Evolutionary conservation across 2,113 vertebrate genomes (phyloP).

Genomic region (Labeo catla): DNA sequence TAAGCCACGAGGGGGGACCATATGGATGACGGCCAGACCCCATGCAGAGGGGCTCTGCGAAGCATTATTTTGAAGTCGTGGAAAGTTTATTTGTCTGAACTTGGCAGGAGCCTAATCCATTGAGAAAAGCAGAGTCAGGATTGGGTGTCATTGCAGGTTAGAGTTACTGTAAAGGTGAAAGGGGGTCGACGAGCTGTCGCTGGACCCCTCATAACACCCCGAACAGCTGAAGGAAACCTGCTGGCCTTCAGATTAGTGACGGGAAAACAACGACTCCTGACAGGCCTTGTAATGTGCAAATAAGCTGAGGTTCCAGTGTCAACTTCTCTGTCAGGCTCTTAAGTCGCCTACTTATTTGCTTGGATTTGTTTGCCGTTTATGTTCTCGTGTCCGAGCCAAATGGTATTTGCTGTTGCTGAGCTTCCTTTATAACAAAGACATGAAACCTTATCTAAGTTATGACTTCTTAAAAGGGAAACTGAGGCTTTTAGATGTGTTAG

Average conservation of each 20-base stretch:
- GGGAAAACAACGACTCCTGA: constrained; percentile 44
- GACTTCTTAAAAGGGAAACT: constrained; percentile 7
- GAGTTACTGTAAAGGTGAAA: constrained; percentile 47
- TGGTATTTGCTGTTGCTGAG: neutral
- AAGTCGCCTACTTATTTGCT: constrained; percentile 14
- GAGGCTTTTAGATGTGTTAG: neutral
- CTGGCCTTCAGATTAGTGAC: constrained; percentile 48
- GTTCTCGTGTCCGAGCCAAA: neutral
- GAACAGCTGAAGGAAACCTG: constrained; percentile 47
- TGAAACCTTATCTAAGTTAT: constrained; percentile 20
- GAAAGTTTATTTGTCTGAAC: constrained; percentile 71
- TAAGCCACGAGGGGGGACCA: constrained; percentile 69
- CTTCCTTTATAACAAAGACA: constrained; percentile 15
- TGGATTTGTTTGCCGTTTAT: constrained; percentile 35
- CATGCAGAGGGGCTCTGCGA: constrained; percentile 34
- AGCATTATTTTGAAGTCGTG: constrained; percentile 50
- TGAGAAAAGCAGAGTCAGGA: constrained; percentile 51
- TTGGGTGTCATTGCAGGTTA: constrained; percentile 57
- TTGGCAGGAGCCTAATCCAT: constrained; percentile 49
- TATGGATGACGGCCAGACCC: constrained; percentile 69
- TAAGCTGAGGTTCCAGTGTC: constrained; percentile 28
- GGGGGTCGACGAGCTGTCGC: neutral
- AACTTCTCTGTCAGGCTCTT: constrained; percentile 8
- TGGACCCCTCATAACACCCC: constrained; percentile 44
- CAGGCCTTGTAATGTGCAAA: constrained; percentile 39